A percentile compares a stretch with the other conserved stretches of the same genome.
Conservation (phyloP, 2,797 vertebrate species). For the Thamnophis elegans region DNA sequence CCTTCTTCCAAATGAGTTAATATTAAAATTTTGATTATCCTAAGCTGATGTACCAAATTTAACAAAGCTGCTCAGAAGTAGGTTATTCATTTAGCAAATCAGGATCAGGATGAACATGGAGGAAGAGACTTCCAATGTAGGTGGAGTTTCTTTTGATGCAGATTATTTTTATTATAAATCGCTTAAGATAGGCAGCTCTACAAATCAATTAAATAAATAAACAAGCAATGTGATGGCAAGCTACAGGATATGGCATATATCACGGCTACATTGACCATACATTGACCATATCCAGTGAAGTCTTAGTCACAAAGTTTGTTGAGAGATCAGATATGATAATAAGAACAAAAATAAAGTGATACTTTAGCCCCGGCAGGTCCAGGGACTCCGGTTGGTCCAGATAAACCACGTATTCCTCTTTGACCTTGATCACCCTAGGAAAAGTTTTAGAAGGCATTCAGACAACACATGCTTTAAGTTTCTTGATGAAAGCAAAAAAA, state of each 20-base stretch:
- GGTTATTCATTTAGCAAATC: background rate
- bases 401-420: slow-evolving; percentile 85
- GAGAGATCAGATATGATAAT: background rate
- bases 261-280: background rate
- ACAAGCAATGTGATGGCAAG: background rate
- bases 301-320: background rate
- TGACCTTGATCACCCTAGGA: slow-evolving; percentile 86
- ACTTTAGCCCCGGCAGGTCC: slow-evolving; percentile 88
- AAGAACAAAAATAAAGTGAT: background rate
- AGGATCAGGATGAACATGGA: background rate
- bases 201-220: background rate
- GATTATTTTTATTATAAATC: background rate
- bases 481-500: slow-evolving; percentile 9
- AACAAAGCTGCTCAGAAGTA: background rate
- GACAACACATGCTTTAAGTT: background rate
- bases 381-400: slow-evolving; percentile 80
- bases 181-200: background rate
- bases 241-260: background rate
- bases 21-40: background rate
- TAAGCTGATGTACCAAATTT: background rate
- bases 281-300: background rate
- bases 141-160: background rate
- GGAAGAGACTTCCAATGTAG: background rate
- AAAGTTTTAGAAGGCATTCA: background rate
- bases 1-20: background rate